These are phyloP conservation scores for Sebastes steindachneri DNA, from an alignment of 2,797 vertebrate genomes.

Conservation along the genomic window DNA sequence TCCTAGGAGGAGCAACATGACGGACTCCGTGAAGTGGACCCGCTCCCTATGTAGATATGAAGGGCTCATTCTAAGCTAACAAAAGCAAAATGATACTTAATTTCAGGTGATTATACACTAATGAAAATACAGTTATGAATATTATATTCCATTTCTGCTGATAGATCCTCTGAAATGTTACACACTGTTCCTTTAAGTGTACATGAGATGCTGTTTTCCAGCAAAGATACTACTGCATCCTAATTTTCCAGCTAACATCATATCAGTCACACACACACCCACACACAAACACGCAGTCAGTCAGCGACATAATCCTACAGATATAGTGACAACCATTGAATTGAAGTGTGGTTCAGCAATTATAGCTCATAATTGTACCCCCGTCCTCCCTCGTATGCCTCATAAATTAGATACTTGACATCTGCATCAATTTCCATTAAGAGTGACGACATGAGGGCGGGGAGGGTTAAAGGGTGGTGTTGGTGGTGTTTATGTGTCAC, in stretches of 20 bases:
- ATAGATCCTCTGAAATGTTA: too few relatives aligned
- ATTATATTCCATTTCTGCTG: too few relatives aligned
- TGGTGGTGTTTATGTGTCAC: not conserved
- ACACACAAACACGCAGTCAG: conserved; percentile 5
- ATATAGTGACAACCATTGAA: conserved; percentile 47
- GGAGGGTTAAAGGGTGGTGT: not conserved
- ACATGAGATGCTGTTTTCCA: not conserved
- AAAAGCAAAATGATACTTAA: rapidly evolving
- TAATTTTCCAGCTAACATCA: conserved; percentile 16
- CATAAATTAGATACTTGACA: conserved; percentile 66
- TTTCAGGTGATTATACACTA: too few relatives aligned
- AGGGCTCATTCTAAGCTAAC: too few relatives aligned
- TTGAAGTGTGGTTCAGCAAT: conserved; percentile 51
- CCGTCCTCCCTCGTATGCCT: conserved; percentile 8
- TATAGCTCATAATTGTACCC: conserved; percentile 26
- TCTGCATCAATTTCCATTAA: conserved; percentile 71
- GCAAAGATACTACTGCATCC: conserved; percentile 1
- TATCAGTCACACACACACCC: not conserved
- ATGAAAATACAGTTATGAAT: too few relatives aligned
- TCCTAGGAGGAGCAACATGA: too few relatives aligned
- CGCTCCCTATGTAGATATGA: too few relatives aligned
- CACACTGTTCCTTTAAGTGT: not conserved
- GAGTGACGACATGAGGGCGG: not conserved
- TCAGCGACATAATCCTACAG: conserved; percentile 56
- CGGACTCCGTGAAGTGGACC: too few relatives aligned